These are phyloP conservation scores for Drosophila formosana DNA, from an alignment of 2,888 invertebrate genomes.

Conservation along the genomic window DNA sequence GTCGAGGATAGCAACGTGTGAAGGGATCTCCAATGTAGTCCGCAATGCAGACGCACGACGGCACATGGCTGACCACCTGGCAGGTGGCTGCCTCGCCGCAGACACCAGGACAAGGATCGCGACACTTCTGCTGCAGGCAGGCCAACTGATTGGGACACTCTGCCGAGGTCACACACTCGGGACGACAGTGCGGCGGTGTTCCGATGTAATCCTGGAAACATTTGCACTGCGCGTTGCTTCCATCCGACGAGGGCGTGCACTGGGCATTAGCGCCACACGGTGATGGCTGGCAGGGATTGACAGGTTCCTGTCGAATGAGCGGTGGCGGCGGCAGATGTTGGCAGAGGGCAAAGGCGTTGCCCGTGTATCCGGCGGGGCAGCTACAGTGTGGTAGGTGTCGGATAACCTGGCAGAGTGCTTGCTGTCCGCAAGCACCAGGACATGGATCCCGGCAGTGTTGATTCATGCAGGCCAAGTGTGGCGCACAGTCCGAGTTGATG, in stretches of 20 bases:
- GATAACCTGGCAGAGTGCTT: conserved; percentile 89
- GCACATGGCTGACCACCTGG: conserved; percentile 90
- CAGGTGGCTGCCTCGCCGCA: conserved; percentile 91
- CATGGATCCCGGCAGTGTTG: conserved; percentile 91
- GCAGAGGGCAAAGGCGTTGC: conserved; percentile 91
- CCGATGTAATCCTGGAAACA: conserved; percentile 90
- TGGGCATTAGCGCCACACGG: conserved; percentile 88
- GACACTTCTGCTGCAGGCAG: conserved; percentile 91
- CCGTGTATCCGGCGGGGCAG: conserved; percentile 88
- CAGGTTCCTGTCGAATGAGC: conserved; percentile 77
- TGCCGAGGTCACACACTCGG: conserved; percentile 90
- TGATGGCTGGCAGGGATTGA: conserved; percentile 87
- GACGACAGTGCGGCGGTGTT: conserved; percentile 91
- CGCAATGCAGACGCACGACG: conserved; percentile 88
- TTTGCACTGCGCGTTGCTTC: conserved; percentile 86
- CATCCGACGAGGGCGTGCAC: conserved; percentile 86
- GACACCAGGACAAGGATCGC: conserved; percentile 91
- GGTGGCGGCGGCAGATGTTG: conserved; percentile 82
- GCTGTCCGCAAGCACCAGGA: conserved; percentile 90
- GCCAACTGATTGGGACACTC: conserved; percentile 91
- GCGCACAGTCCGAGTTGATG: conserved; percentile 90
- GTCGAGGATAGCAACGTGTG: conserved; percentile 86
- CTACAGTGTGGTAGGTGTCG: conserved; percentile 90
- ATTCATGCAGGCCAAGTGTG: conserved; percentile 89
- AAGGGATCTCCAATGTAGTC: conserved; percentile 88